Conservation (phyloP, 2,888 invertebrate species). For the Amiota minor region DNA sequence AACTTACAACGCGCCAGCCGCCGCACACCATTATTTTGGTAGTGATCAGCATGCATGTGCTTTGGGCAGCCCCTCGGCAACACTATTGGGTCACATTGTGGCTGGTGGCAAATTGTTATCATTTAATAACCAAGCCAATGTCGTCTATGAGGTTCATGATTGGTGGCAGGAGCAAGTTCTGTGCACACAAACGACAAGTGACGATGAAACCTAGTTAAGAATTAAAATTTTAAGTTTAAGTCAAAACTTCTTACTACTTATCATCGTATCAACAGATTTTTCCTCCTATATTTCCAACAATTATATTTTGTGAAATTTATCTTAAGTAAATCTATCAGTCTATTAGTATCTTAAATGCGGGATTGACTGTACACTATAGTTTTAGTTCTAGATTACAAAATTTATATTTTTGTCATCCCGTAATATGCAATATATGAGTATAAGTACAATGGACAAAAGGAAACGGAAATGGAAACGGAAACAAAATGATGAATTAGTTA, state of each 20-base stretch:
- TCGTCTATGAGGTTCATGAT: slow-evolving; percentile 83
- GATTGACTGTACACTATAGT: slow-evolving; percentile 7
- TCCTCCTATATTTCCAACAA: not conserved
- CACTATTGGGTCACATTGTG: slow-evolving; percentile 61
- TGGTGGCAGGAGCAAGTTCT: slow-evolving; percentile 90
- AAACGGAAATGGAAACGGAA: too few species aligned
- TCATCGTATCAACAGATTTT: not conserved
- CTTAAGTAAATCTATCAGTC: not conserved
- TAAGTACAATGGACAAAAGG: not conserved
- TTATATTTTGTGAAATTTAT: not conserved
- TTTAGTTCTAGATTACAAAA: not conserved
- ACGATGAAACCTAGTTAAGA: slow-evolving; percentile 75
- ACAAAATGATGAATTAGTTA: slow-evolving; percentile 6
- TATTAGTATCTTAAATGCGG: slow-evolving; percentile 6
- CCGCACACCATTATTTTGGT: slow-evolving; percentile 41
- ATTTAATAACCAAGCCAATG: slow-evolving; percentile 71
- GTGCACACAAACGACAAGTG: slow-evolving; percentile 77
- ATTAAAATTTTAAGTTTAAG: not conserved
- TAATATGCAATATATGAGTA: not conserved
- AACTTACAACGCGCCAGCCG: slow-evolving; percentile 44
- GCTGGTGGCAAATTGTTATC: slow-evolving; percentile 62
- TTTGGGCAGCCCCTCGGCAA: slow-evolving; percentile 62
- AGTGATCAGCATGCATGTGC: slow-evolving; percentile 36
- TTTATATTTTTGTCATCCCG: not conserved
- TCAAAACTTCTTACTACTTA: not conserved